A percentile compares a stretch with the other conserved stretches of the same genome.
Evolutionary conservation across 2,113 vertebrate genomes (phyloP).

Genomic region (Centropus bengalensis): DNA sequence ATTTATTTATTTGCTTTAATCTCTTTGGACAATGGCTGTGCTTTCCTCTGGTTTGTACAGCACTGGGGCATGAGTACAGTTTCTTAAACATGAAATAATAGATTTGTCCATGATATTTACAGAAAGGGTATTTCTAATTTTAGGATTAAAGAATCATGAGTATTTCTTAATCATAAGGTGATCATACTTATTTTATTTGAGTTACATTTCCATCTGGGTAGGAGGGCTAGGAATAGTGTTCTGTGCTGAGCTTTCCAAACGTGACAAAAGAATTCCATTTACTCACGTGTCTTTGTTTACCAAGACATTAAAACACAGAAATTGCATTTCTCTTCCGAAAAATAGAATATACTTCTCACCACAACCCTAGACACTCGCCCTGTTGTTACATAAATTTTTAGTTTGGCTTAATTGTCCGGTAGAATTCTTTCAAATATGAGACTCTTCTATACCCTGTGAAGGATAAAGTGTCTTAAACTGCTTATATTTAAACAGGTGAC

Average conservation of each 20-base stretch:
- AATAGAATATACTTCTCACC: background rate
- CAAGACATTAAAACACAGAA: background rate
- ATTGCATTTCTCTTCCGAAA: background rate
- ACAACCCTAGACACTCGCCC: background rate
- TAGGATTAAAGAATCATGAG: background rate
- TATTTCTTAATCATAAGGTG: background rate
- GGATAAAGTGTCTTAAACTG: background rate
- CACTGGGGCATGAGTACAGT: background rate
- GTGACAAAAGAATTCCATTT: background rate
- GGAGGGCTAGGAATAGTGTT: background rate
- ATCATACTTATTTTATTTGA: background rate
- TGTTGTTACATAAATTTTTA: background rate
- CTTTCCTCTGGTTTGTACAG: conserved; percentile 20
- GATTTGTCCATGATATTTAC: background rate
- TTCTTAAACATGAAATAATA: conserved; percentile 12
- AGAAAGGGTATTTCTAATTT: background rate
- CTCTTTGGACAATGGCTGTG: background rate
- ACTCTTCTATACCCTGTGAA: background rate
- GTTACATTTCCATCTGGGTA: background rate
- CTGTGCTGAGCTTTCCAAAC: background rate
- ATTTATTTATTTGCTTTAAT: conserved; percentile 25
- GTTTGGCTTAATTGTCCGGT: background rate
- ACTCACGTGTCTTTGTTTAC: background rate
- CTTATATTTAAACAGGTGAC: background rate
- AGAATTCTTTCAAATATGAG: background rate